Base-by-base conservation (phyloP, 1,140 invertebrate species). In the Zaprionus davidi region DNA sequence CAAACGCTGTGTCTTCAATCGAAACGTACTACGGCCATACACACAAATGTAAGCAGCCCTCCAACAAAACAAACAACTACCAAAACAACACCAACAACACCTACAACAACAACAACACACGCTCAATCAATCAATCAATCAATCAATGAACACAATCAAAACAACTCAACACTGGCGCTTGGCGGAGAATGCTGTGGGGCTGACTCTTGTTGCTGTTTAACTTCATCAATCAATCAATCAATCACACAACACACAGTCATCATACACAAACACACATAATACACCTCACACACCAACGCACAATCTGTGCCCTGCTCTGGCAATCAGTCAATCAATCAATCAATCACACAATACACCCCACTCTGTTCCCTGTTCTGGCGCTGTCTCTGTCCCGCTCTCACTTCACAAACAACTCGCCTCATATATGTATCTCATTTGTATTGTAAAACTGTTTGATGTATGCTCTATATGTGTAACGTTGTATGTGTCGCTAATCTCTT, bases 151-250 rank as follows among this genome's bases (percentile, higher is more conserved):
- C 66, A 78, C 51, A 41, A 68, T 57, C 22, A 24, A 28, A 63
- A 24, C 9, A 78, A 55, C 36, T 28, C 20, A 46, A 59, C 36
- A 38, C n/a, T 57, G 53, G 55, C 65, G 56, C 62, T 62, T 38
- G 55, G 53, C 41, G 41, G 55, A 41, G 56, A 68, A 73, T 80
- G 82, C 81, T 84, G 82, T 85, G 81, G 78, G 58, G 76, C 73
- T 79, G 71, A 72, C 82, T 79, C 70, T 75, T 77, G 46, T 51
- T 81, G 83, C 82, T 82, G 77, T 75, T 71, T 82, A 72, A 78
- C 76, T 78, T 65, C 76, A 83, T 81, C 75, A 68, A 49, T 44
- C 38, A 26, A 36, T 68, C 55, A 58, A 9, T 44, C 28, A 57
- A 31, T 56, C 63, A 51, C 9, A 51, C 46, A 51, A 11, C 17